phyloP scores from a whole-genome alignment of 2,888 invertebrate species.

The Cephus runcator region DNA sequence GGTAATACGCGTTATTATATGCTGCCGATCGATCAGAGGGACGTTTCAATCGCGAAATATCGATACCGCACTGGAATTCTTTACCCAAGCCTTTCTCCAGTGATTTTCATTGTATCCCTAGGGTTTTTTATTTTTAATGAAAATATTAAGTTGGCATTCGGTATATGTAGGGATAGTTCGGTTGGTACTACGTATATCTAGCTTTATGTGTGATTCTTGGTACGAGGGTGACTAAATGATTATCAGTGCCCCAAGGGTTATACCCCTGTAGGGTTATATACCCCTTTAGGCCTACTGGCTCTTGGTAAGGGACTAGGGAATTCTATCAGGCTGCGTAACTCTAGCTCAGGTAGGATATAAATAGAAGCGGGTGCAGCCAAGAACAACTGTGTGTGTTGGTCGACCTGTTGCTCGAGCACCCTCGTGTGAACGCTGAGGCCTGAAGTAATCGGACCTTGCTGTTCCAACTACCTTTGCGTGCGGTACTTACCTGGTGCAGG shows the following conservation, averaged over 20 bases:
- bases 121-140: background rate
- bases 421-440: slow-evolving; percentile 55
- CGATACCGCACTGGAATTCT: background rate
- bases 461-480: background rate
- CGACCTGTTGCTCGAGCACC: slow-evolving; percentile 56
- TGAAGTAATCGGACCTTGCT: slow-evolving; percentile 49
- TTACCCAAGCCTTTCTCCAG: background rate
- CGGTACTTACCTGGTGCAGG: background rate
- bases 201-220: background rate
- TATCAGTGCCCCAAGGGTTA: background rate
- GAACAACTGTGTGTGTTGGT: slow-evolving; percentile 40
- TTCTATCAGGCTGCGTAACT: slow-evolving; percentile 41
- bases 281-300: background rate
- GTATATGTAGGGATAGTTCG: background rate
- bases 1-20: slow-evolving; percentile 48
- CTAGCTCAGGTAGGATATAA: slow-evolving; percentile 51
- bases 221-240: background rate
- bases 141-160: background rate
- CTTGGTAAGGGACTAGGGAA: background rate
- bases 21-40: slow-evolving; percentile 36
- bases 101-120: background rate
- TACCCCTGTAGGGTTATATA: background rate
- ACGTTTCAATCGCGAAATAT: slow-evolving; percentile 44
- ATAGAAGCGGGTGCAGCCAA: slow-evolving; percentile 37
- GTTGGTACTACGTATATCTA: background rate